Evolutionary conservation across 2,113 vertebrate genomes (phyloP).

Genomic region (Egretta garzetta): DNA sequence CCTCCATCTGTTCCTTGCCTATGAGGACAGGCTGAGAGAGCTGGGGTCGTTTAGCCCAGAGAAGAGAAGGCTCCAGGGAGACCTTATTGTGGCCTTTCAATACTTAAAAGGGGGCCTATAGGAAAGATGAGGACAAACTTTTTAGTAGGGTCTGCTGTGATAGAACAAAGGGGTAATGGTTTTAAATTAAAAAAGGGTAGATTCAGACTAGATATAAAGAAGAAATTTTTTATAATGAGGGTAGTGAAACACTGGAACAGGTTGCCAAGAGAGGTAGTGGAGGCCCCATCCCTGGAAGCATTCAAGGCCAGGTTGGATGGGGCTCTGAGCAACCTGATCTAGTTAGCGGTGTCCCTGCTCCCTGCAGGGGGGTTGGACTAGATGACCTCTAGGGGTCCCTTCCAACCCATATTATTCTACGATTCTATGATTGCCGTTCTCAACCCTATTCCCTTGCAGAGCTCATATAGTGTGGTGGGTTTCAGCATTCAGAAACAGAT

Average conservation of each 20-base stretch:
- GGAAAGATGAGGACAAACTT: background rate
- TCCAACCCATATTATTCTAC: background rate
- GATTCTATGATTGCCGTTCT: background rate
- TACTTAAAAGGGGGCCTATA: background rate
- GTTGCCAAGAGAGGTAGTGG: background rate
- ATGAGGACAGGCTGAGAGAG: background rate
- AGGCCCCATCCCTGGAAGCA: background rate
- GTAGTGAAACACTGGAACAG: rapidly evolving
- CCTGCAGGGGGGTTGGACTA: background rate
- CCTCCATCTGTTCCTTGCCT: background rate
- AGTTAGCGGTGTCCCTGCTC: background rate
- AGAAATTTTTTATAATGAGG: background rate
- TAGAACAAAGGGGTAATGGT: background rate
- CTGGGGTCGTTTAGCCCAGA: background rate
- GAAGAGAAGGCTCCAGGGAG: background rate
- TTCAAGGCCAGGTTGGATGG: rapidly evolving
- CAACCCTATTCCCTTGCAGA: background rate
- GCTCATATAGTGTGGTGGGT: background rate
- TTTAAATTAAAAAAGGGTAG: background rate
- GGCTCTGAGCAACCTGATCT: background rate
- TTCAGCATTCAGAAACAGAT: background rate
- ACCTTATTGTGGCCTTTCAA: background rate
- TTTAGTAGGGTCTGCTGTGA: rapidly evolving
- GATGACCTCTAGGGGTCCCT: background rate
- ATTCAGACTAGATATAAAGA: background rate